phyloP scores from a whole-genome alignment of 2,888 invertebrate species.

The Archips xylosteana region DNA sequence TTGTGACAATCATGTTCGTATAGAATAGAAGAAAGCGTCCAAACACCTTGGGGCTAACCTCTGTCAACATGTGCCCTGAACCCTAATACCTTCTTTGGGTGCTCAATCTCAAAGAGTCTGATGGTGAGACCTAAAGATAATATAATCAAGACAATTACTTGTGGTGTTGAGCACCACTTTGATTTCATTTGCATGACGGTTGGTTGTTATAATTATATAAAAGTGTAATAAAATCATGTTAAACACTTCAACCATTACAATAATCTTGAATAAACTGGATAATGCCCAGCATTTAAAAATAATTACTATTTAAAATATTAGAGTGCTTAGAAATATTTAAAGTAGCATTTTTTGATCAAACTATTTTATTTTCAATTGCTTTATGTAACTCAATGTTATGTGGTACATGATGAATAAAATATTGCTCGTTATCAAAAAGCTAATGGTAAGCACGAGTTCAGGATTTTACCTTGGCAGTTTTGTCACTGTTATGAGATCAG shows the following conservation, averaged over 20 bases:
- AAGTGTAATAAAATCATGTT: constrained; percentile 27
- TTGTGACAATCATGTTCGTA: constrained; percentile 42
- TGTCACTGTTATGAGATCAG: constrained; percentile 75
- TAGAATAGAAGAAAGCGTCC: constrained; percentile 31
- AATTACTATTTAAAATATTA: constrained; percentile 80
- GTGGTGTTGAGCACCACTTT: constrained; percentile 39
- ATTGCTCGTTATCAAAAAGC: constrained; percentile 71
- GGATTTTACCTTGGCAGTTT: constrained; percentile 71
- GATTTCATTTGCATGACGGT: constrained; percentile 20
- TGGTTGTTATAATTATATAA: constrained; percentile 22
- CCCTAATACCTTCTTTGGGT: constrained; percentile 11
- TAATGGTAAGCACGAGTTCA: constrained; percentile 63
- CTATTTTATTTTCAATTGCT: constrained; percentile 78
- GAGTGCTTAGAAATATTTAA: constrained; percentile 80
- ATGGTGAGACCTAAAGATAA: constrained; percentile 1
- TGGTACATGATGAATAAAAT: constrained; percentile 73
- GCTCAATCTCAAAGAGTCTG: constrained; percentile 16
- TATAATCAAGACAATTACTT: neutral
- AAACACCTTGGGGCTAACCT: constrained; percentile 21
- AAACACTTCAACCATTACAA: constrained; percentile 24
- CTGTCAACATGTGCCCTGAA: constrained; percentile 12
- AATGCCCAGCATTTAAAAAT: constrained; percentile 80
- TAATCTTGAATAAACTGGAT: constrained; percentile 65
- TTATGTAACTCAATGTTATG: constrained; percentile 75
- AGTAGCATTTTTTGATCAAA: constrained; percentile 82